Evolutionary conservation across 2,113 vertebrate species (phyloP), one percentile per base, ranked within the genome.

Genomic region (Motacilla tschutschensis): DNA sequence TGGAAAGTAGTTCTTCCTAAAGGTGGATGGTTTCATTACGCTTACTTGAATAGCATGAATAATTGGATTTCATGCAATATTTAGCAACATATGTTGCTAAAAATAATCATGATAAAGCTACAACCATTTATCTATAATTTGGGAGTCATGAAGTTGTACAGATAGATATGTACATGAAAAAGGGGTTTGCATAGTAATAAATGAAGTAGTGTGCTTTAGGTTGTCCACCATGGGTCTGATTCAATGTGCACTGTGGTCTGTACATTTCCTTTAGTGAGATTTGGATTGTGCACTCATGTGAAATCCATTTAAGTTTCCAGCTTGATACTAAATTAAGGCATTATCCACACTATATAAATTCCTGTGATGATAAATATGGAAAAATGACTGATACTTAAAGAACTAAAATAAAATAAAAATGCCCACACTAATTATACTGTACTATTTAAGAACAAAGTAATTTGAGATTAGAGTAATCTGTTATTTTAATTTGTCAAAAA

Each of bases 51-150:
- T 64, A 67, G 44, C 66, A 46, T 78, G 46, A 87, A 33, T 89
- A 93, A 93, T 85, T 69, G 81, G 46, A 81, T 93, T 91, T 94
- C 62, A 93, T 81, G 79, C 54, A 41, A 31, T 83, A 72, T 92
- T 92, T 85, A 91, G 24, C 70, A 87, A 85, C 73, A 83, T 71
- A 71, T 53, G 38, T 81, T 83, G 38, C 79, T 91, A 93, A 85
- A 90, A 92, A 91, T 88, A 89, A 31, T 80, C 3, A 25, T 46
- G 16, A 17, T 54, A 77, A 78, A 14, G 24, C 63, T 78, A 19
- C 46, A 69, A 41, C 9, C 28, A 44, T 83, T 83, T 50, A 22
- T 54, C 28, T 64, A 9, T 38, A 46, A 67, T 75, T 80, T 83
- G 22, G 6, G 53, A 62, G 8, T 44, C 57, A 77, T 62, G 11